Evolutionary conservation across 2,113 vertebrate genomes (phyloP).

Genomic region (Psephotus haematonotus): DNA sequence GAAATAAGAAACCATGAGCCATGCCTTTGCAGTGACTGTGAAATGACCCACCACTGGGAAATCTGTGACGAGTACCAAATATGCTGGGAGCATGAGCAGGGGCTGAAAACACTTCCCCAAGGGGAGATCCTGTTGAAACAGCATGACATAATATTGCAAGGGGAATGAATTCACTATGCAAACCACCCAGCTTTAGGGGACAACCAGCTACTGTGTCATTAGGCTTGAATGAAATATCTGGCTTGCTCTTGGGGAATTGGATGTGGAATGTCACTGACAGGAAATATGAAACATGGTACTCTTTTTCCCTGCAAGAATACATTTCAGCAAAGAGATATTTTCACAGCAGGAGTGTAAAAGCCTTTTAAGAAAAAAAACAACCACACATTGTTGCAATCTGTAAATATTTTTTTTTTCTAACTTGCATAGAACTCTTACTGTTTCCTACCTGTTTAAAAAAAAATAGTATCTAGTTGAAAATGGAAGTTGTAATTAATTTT

Average conservation of each 20-base stretch:
- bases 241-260: slow-evolving; percentile 7
- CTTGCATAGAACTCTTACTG: not conserved
- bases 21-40: not conserved
- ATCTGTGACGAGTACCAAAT: not conserved
- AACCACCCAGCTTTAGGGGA: slow-evolving; percentile 18
- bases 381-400: not conserved
- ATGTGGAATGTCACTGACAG: not conserved
- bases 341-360: slow-evolving; percentile 15
- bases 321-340: slow-evolving; percentile 17
- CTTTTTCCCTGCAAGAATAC: not conserved
- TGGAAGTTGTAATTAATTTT: not conserved
- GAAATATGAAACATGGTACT: not conserved
- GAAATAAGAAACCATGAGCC: not conserved
- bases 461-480: not conserved
- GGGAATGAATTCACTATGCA: slow-evolving; percentile 5
- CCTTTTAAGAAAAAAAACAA: not conserved
- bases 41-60: not conserved
- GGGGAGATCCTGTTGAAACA: not conserved
- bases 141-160: not conserved
- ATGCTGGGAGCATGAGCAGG: not conserved
- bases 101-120: not conserved
- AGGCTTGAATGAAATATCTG: not conserved
- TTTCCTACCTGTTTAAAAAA: not conserved
- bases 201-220: not conserved
- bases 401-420: not conserved